These are phyloP conservation scores for Oryzias curvinotus DNA, from an alignment of 2,113 vertebrate genomes.

Conservation along the genomic window DNA sequence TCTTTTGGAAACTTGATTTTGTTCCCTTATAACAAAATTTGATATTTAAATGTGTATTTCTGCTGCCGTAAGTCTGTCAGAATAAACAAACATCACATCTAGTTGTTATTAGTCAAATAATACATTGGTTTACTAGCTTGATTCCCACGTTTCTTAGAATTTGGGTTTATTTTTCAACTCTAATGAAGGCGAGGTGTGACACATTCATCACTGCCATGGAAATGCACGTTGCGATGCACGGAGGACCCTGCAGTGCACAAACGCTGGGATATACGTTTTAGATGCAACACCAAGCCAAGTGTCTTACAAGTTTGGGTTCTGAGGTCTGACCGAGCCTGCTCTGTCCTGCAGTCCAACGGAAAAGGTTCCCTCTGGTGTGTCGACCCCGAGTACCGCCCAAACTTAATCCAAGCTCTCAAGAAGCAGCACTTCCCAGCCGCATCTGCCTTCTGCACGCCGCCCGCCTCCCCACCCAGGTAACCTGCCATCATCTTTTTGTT, in stretches of 20 bases:
- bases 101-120: too few species aligned
- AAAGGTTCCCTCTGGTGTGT: constrained; percentile 99
- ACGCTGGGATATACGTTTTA: too few species aligned
- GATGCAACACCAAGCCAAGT: too few species aligned
- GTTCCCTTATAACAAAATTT: too few species aligned
- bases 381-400: constrained; percentile 96
- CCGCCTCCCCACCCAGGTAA: constrained; percentile 91
- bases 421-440: constrained; percentile 94
- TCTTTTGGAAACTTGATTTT: too few species aligned
- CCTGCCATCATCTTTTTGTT: constrained; percentile 9
- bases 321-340: constrained; percentile 17
- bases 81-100: too few species aligned
- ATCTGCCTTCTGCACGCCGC: constrained; percentile 89
- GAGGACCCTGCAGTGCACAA: not conserved
- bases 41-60: too few species aligned
- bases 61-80: too few species aligned
- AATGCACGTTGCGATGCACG: not conserved
- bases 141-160: not conserved
- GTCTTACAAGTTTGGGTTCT: too few species aligned
- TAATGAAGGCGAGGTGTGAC: not conserved
- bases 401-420: constrained; percentile 95
- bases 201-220: not conserved
- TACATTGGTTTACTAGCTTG: too few species aligned
- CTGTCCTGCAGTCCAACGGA: constrained; percentile 88
- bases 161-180: not conserved